phyloP scores from a whole-genome alignment of 2,113 vertebrate species.

The Myodes glareolus region DNA sequence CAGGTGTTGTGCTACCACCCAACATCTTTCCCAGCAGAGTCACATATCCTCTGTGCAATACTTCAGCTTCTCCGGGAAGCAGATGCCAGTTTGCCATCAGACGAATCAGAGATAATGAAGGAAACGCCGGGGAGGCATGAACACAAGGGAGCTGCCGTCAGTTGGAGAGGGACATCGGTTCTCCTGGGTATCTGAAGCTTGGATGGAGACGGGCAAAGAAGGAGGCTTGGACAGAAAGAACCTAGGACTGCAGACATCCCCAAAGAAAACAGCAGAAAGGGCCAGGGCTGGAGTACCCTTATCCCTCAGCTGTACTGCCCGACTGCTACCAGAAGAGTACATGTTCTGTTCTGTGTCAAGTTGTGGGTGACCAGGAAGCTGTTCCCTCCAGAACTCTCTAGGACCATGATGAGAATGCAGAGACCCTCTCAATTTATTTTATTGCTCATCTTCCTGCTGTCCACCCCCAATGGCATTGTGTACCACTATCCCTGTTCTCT shows the following conservation, averaged over 20 bases:
- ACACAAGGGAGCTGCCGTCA: neutral
- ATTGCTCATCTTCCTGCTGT: neutral
- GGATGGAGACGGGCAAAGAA: neutral
- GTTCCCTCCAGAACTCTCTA: neutral
- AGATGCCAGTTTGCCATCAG: neutral
- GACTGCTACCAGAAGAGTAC: fast-evolving
- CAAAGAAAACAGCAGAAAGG: neutral
- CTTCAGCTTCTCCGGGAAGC: neutral
- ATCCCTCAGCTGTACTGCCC: fast-evolving
- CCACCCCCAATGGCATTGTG: neutral
- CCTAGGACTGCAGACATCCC: neutral
- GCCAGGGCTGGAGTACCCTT: neutral
- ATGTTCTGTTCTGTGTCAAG: neutral
- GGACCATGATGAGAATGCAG: too few species aligned
- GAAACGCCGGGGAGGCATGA: neutral
- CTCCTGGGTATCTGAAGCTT: neutral
- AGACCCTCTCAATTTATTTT: neutral
- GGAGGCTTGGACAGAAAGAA: neutral
- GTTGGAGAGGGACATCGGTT: neutral
- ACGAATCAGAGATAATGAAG: neutral
- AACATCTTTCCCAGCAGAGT: neutral
- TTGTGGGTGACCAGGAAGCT: neutral
- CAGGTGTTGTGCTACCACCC: neutral
- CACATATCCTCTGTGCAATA: neutral
- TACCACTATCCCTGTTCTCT: neutral